Conservation (phyloP, 2,113 vertebrate species). For the Rhinogobius similis region DNA sequence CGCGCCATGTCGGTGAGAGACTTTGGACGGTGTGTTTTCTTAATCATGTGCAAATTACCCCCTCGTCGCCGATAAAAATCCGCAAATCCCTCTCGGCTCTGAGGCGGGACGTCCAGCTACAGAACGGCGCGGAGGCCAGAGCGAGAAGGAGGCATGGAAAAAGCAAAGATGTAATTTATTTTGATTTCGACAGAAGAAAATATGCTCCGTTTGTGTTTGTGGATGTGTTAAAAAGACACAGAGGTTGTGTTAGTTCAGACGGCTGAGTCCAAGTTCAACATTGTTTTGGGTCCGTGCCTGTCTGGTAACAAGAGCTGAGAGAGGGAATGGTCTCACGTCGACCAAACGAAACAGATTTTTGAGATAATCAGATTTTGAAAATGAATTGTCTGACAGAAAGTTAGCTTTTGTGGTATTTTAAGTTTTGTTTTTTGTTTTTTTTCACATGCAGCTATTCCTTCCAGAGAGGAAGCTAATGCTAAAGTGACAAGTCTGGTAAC, state of each 20-base stretch:
- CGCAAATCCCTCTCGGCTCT: conserved; percentile 50
- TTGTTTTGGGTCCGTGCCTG: conserved; percentile 5
- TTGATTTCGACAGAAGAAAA: conserved; percentile 50
- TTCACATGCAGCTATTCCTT: no score
- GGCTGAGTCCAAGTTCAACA: conserved; percentile 58
- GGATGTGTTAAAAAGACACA: conserved; percentile 57
- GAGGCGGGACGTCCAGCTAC: conserved; percentile 10
- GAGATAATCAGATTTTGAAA: not conserved
- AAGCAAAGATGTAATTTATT: conserved; percentile 56
- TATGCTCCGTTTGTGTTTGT: conserved; percentile 64
- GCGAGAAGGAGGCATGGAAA: conserved; percentile 50
- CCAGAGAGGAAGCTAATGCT: no score
- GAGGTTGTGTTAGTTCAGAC: conserved; percentile 38
- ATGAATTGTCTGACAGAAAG: not conserved
- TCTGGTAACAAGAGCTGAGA: not conserved
- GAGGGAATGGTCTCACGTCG: not conserved
- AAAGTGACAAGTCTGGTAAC: no score
- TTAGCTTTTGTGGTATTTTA: no score
- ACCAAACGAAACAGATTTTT: not conserved
- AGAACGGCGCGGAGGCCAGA: not conserved
- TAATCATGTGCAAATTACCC: conserved; percentile 73
- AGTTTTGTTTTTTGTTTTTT: no score
- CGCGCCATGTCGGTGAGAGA: conserved; percentile 37
- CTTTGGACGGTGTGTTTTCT: conserved; percentile 70
- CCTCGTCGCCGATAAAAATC: conserved; percentile 59